Evolutionary conservation across 1,140 invertebrate genomes (phyloP), one percentile per base, ranked within the genome.

Genomic region (Cepaea nemoralis): DNA sequence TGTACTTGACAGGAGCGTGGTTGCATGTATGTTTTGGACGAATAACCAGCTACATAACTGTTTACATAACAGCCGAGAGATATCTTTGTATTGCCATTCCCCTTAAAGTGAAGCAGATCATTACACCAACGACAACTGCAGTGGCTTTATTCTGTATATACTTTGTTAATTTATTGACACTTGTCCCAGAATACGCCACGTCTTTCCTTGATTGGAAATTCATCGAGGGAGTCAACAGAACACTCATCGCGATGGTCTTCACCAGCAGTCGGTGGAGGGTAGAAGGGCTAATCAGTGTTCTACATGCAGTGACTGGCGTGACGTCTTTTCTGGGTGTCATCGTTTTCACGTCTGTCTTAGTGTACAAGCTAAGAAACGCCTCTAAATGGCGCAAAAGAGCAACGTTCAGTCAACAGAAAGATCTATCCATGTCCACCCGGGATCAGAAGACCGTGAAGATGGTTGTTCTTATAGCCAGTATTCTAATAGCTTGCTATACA

Each of bases 11-110:
- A 63, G 76, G 24, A 22, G 76, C 55, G 2, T 63, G 55, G 55
- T 39, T 39, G 2, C 50, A 67, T 5, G n/a, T 19, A 37, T 66
- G 50, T 55, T 42, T 48, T 33, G 55, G 37, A 1, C 1, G 76
- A n/a, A 77, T 55, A 6, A 66, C 76, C 59, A 67, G 33, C 31
- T 39, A 33, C 33, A 77, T 77, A 5, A 77, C 76, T 2, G 76
- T 27, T 5, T 77, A 55, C 37, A 67, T 77, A 27, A 66, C 55
- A 16, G 35, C 50, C 40, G 76, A 77, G 27, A 12, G 76, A 6
- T 77, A 59, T 40, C 8, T 77, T 2, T 77, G 39, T 40, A 55
- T 77, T 8, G 2, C 31, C 0, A n/a, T 77, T 33, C 76, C 76
- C 8, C 31, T 77, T 24, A 77, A 66, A 40, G 59, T 63, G 1